Evolutionary conservation across 2,888 invertebrate species (phyloP).

Genomic region (Drosophila paracracens): DNA sequence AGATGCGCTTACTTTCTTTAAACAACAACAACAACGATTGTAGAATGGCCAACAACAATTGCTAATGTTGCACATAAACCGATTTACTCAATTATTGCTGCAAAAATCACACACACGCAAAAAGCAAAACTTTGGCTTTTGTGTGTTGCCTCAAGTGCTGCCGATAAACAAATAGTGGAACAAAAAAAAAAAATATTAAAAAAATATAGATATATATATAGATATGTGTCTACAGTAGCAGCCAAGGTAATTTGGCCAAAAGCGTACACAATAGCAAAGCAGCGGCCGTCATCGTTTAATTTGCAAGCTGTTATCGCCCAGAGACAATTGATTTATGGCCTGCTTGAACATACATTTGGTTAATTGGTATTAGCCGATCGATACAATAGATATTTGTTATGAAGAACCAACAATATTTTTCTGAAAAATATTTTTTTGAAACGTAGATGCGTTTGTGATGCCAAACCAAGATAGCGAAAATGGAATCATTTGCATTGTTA

Average conservation of each 20-base stretch:
- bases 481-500: background rate
- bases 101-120: constrained; percentile 58
- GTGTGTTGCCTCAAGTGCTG: constrained; percentile 45
- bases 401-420: background rate
- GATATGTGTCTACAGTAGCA: constrained; percentile 26
- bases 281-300: constrained; percentile 68
- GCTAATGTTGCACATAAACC: constrained; percentile 75
- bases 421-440: background rate
- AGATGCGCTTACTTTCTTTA: constrained; percentile 78
- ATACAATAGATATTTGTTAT: constrained; percentile 1
- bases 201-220: constrained; percentile 12
- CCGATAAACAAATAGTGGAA: constrained; percentile 11
- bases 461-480: background rate
- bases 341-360: constrained; percentile 66
- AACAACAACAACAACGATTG: constrained; percentile 29
- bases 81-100: constrained; percentile 77
- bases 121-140: constrained; percentile 30
- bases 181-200: background rate
- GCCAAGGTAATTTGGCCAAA: constrained; percentile 59
- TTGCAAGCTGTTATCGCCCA: constrained; percentile 49
- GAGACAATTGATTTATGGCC: constrained; percentile 42
- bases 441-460: background rate
- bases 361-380: constrained; percentile 35
- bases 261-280: constrained; percentile 25
- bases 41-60: constrained; percentile 50